phyloP scores from a whole-genome alignment of 2,797 vertebrate species.

The Bryconaethiops microstoma region DNA sequence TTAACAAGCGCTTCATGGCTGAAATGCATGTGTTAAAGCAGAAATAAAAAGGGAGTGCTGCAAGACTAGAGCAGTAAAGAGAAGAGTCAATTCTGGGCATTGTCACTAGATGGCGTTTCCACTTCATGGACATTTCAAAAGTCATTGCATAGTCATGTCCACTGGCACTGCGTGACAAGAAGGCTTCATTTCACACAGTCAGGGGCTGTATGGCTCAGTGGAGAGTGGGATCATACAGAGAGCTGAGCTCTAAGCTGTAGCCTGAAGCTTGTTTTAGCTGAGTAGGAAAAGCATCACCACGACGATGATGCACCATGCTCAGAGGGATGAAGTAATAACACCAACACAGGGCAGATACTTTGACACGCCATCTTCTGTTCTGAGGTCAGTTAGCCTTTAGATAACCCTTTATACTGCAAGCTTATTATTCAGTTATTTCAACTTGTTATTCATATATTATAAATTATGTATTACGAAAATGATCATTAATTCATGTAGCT shows the following conservation, averaged over 20 bases:
- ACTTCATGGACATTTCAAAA: background rate
- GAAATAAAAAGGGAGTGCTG: background rate
- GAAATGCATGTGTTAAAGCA: too few species aligned
- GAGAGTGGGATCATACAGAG: background rate
- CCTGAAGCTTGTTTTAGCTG: background rate
- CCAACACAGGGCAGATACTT: background rate
- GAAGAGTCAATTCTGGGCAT: background rate
- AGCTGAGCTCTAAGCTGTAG: background rate
- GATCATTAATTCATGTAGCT: background rate
- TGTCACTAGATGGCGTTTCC: conserved; percentile 18
- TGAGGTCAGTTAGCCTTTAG: background rate
- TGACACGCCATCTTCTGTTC: background rate
- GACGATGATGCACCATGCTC: background rate
- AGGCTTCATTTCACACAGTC: background rate
- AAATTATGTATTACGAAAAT: too few species aligned
- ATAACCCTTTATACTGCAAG: background rate
- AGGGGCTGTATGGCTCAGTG: background rate
- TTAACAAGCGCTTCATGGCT: background rate
- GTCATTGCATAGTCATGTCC: background rate
- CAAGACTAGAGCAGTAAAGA: background rate
- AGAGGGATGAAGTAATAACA: background rate
- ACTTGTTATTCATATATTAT: too few species aligned
- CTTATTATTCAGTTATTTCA: too few species aligned
- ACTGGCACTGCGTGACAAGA: background rate
- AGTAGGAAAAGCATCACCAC: background rate